Evolutionary conservation across 2,888 invertebrate genomes (phyloP), one percentile per base, ranked within the genome.

Genomic region (Melieria omissa): DNA sequence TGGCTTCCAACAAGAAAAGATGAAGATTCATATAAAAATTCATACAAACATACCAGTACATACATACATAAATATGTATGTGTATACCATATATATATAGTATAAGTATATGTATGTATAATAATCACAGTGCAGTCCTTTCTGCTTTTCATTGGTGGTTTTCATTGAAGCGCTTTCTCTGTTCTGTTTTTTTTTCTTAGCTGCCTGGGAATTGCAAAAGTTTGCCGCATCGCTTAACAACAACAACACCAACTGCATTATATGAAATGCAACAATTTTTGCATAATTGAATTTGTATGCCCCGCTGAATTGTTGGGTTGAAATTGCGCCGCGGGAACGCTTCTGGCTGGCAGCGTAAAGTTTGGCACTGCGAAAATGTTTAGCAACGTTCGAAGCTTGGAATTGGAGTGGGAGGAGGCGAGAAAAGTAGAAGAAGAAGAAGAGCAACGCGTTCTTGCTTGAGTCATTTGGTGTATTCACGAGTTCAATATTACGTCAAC

Each of bases 201-300:
- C 52, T 52, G 14, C 47, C 45, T 29, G 7, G 5, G 9, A 58
- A 10, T 16, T 5, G 8, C 44, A 44, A 10, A 10, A 29, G 54
- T 4, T 44, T 69, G 52, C 54, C n/a, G 66, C 41, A 49, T 5
- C 12, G 16, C n/a, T 46, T 16, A 16, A 49, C 62, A 55, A 29
- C 29, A 29, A 29, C 29, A 29, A 29, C 29, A 29, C 2, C 1
- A 29, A 29, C 29, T 29, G 57, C 14, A 57, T 9, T 49, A 58
- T 55, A 54, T 49, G 55, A 54, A 70, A 41, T 65, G 64, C 62
- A 67, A 61, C 71, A 58, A 60, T 70, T 72, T 67, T 72, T 67
- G 74, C 70, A 72, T 62, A 74, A 74, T 72, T 74, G 74, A 72
- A 70, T 70, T 70, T 70, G 64, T 70, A 70, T 65, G 49, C 70